A percentile compares a stretch with the other conserved stretches of the same genome.
Evolutionary conservation across 2,888 invertebrate genomes (phyloP).

Genomic region (Diploptera punctata): DNA sequence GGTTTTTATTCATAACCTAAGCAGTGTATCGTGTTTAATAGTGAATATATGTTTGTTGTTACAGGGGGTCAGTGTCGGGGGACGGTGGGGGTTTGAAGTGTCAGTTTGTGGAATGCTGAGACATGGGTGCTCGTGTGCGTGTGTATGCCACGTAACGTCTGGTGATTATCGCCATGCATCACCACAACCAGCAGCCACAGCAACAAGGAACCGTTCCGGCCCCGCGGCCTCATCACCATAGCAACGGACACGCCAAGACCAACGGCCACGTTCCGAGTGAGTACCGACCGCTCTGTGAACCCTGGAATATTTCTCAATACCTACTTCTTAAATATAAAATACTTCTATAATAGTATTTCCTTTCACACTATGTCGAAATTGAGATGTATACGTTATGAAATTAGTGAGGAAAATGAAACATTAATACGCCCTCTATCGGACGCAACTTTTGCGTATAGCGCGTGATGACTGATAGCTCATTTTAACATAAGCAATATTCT

Average conservation of each 20-base stretch:
- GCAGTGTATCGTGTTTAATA: too few species aligned
- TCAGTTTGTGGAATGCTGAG: background rate
- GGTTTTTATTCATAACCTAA: too few species aligned
- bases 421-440: too few species aligned
- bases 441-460: too few species aligned
- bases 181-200: background rate
- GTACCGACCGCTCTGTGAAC: background rate
- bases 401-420: too few species aligned
- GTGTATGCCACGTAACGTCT: background rate
- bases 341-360: too few species aligned
- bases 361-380: too few species aligned
- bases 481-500: too few species aligned
- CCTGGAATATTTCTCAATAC: too few species aligned
- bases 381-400: too few species aligned
- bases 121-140: background rate
- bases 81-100: background rate
- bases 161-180: conserved; percentile 14
- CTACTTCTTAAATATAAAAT: too few species aligned
- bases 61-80: background rate
- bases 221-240: conserved; percentile 16
- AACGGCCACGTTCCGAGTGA: conserved; percentile 38
- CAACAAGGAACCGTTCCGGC: conserved; percentile 1
- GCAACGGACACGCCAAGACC: conserved; percentile 38
- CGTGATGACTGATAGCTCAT: too few species aligned
- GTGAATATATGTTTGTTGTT: background rate